Evolutionary conservation across 2,888 invertebrate species (phyloP), one percentile per base, ranked within the genome.

Genomic region (Drosophila diplacantha): DNA sequence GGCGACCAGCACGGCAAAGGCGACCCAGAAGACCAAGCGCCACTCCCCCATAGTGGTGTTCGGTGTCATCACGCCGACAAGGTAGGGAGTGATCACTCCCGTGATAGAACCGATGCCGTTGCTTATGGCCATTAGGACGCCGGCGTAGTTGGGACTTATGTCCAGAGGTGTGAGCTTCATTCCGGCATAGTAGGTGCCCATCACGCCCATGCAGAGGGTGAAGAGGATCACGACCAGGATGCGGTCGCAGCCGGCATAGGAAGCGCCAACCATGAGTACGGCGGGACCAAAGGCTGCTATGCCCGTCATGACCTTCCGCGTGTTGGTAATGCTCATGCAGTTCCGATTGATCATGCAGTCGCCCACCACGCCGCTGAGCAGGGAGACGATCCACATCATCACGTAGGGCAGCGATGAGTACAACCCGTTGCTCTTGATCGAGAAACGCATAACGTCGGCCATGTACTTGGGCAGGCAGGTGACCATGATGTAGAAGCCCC

Each of bases 21-120:
- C 92, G 26, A 95, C 92, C 93, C 95, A 95, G 85, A 95, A 95
- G 0, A 95, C 95, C 0, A 90, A 76, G 18, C 93, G 90, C 96
- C 96, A 96, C 89, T 95, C 91, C 20, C 86, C 85, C 8, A 93
- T 78, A 0, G 90, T 90, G 39, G 92, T 90, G 87, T 92, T 90
- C 71, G 92, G 91, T 37, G 93, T 92, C 71, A 93, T 85, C 26
- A 91, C 87, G 9, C 93, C 93, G 24, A 93, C 92, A 34, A 93
- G 89, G 74, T 91, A 91, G 0, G 93, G 93, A 0, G 92, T 92
- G 20, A 93, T 88, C 71, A 93, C 92, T 34, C 26, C 65, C 1
- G 69, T 47, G 5, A 59, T 1, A 3, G 65, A 34, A 2, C 61
- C 65, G 3, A 39, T 22, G 0, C 65, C 65, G n/a, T 66, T 69